A percentile compares a stretch with the other conserved stretches of the same genome.
phyloP scores from a whole-genome alignment of 2,113 vertebrate species.

The Scomber scombrus region DNA sequence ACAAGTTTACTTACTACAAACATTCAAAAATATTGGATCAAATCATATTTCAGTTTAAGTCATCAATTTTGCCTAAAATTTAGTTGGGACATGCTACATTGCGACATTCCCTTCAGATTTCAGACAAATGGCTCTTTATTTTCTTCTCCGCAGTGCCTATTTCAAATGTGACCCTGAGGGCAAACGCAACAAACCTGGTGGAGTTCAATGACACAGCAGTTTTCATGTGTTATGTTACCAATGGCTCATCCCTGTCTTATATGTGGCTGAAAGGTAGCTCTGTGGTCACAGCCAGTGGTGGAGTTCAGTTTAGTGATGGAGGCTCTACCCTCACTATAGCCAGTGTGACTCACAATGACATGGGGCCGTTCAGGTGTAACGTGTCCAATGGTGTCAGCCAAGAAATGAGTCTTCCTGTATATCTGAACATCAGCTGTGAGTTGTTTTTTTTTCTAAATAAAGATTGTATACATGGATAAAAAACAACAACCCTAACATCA shows the following conservation, averaged over 20 bases:
- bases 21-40: not conserved
- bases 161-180: conserved; percentile 62
- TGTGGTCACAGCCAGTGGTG: conserved; percentile 6
- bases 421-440: conserved; percentile 83
- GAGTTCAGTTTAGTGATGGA: conserved; percentile 48
- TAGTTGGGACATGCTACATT: no score
- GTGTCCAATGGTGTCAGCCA: conserved; percentile 76
- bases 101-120: not conserved
- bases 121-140: not conserved
- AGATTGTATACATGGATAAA: no score
- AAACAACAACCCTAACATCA: not conserved
- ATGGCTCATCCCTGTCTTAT: conserved; percentile 62
- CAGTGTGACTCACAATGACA: conserved; percentile 64
- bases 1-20: not conserved
- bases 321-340: conserved; percentile 65
- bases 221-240: conserved; percentile 71
- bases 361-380: conserved; percentile 71
- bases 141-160: conserved; percentile 70
- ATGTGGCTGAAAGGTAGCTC: conserved; percentile 68
- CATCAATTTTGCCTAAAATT: no score
- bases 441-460: conserved; percentile 10
- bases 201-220: conserved; percentile 79
- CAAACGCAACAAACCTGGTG: conserved; percentile 63
- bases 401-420: conserved; percentile 30
- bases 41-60: no score